Base-by-base conservation (phyloP, 2,797 vertebrate species). In the Catamblyrhynchus diadema region DNA sequence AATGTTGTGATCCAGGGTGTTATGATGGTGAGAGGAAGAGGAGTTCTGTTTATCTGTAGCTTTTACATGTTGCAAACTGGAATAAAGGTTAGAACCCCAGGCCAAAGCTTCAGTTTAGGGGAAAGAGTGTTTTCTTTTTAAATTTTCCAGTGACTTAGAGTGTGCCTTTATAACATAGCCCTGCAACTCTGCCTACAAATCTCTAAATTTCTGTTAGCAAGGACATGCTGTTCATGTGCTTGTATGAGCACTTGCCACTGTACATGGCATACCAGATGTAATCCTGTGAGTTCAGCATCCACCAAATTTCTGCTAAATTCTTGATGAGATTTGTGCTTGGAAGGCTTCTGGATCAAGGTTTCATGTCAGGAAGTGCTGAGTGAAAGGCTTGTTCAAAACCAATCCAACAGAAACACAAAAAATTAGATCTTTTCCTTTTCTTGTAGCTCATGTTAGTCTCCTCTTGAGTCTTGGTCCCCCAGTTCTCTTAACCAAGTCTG, bases 261-360 rank as follows among this genome's bases (percentile, higher is more conserved):
- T 60, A 44, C 3, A 2, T 2, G 10, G 33, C 0, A 0, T 78
- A 39, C 33, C 16, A 33, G 32, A n/a, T 1, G 2, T 77, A 41
- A 44, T 66, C 48, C 30, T 0, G 0, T 41, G 47, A 60, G 15
- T 80, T 92, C 44, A 92, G 37, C 28, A 48, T 66, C 71, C 21
- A 42, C 32, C 7, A 3, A 48, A 82, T 61, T 94, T 66, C 78
- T 84, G 56, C 51, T 80, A 69, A 89, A 30, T 73, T 89, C 66
- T 62, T 25, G 11, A 14, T 67, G 30, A 87, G 30, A 25, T 90
- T 89, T 86, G 66, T 79, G 54, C 57, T 80, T 65, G 59, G 42
- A 88, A 81, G 54, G 11, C 70, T 82, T 93, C 64, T 14, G 28
- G 15, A 32, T 71, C 41, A 37, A 57, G 30, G 14, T 74, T 85